Base-by-base conservation (phyloP, 2,888 invertebrate species). In the Tuberolachnus salignus region DNA sequence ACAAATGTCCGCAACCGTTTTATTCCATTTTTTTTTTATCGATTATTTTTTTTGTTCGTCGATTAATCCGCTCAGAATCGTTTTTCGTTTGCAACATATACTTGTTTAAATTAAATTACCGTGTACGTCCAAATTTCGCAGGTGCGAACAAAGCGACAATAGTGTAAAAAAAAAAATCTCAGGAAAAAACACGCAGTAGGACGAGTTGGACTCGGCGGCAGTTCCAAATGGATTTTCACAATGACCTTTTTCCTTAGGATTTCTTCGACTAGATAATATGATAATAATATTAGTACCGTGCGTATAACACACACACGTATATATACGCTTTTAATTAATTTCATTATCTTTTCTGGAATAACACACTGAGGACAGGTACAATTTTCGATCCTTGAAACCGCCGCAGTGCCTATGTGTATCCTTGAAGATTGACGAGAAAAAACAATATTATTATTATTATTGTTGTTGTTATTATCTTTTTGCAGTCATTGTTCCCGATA, bases 361-460 rank as follows among this genome's bases (percentile, higher is more conserved):
- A 63, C 72, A 21, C 34, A 72, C 51, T 34, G 6, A 34, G 3
- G 6, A 34, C 6, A 34, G 73, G 42, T 63, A 73, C 63, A 53
- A 61, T 73, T 73, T 63, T 51, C 73, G 21, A 73, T 73, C 73
- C 73, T 73, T 73, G 73, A 73, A 42, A 73, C 16, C 42, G 44
- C 14, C n/a, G 6, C 21, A 23, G 34, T 44, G n/a, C 10, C 6
- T 3, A 19, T 19, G 19, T 59, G 6, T 75, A 67, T 78, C 75
- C 75, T 78, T 78, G 67, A 59, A 26, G 75, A 49, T 78, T 34
- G 67, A 78, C 67, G 55, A 63, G 74, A 67, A 78, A 66, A 78
- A 78, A 75, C 73, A 73, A 73, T 73, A 73, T 73, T 53, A 49
- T 73, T 73, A 63, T n/a, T n/a, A n/a, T n/a, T n/a, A n/a, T n/a